Conservation (phyloP, 1,140 invertebrate genomes). For the Trichonephila clavata region DNA sequence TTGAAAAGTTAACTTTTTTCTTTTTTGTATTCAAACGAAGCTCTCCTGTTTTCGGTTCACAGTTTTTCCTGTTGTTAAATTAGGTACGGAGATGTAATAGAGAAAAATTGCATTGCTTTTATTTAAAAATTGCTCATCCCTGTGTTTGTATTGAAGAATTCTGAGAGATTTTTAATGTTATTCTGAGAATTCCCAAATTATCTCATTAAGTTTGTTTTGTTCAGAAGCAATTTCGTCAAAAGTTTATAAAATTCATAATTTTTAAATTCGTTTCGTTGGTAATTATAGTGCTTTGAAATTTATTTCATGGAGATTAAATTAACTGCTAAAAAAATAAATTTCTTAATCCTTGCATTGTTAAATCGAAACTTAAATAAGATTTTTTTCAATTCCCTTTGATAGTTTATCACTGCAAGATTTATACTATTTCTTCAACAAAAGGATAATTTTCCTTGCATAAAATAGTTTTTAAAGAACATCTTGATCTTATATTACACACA, state of each 20-base stretch:
- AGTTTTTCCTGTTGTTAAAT: constrained; percentile 23
- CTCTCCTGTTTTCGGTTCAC: neutral
- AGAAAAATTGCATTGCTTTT: constrained; percentile 13
- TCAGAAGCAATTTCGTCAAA: neutral
- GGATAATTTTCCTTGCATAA: no score
- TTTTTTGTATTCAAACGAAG: neutral
- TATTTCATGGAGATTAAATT: no score
- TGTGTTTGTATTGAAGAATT: neutral
- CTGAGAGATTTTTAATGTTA: neutral
- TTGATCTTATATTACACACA: no score
- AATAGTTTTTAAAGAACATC: no score
- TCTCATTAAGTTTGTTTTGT: neutral
- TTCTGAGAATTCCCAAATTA: neutral
- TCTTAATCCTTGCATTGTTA: no score
- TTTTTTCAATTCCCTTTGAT: no score
- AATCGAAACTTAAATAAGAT: no score
- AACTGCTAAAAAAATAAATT: no score
- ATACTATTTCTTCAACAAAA: no score
- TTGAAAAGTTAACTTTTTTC: constrained; percentile 20
- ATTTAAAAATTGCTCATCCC: constrained; percentile 1
- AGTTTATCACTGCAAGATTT: no score
- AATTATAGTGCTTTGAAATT: neutral
- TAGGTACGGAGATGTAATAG: neutral
- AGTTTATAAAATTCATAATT: neutral
- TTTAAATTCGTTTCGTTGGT: neutral